phyloP scores from a whole-genome alignment of 2,888 invertebrate genomes.

The Synanthedon vespiformis region DNA sequence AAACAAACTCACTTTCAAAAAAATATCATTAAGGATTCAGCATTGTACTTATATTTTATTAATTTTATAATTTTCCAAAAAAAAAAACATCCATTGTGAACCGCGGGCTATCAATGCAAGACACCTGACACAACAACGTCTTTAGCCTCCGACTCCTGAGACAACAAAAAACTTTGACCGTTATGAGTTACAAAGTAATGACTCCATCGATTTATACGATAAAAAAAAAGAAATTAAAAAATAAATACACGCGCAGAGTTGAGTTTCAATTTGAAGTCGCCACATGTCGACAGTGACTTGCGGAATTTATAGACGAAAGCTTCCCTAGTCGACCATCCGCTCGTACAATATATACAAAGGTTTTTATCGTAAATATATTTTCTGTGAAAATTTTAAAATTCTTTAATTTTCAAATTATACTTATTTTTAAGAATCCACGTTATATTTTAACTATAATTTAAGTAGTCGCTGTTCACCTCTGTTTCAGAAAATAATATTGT shows the following conservation, averaged over 20 bases:
- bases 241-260: slow-evolving; percentile 40
- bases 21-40: too few species aligned
- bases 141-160: slow-evolving; percentile 10
- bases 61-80: too few species aligned
- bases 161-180: slow-evolving; percentile 47
- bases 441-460: too few species aligned
- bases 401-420: too few species aligned
- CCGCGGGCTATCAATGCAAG: slow-evolving; percentile 5
- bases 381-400: too few species aligned
- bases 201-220: slow-evolving; percentile 39
- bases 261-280: slow-evolving; percentile 51
- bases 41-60: too few species aligned
- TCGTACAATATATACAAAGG: neutral
- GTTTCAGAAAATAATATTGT: too few species aligned
- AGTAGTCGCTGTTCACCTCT: too few species aligned
- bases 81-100: too few species aligned
- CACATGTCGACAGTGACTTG: slow-evolving; percentile 65
- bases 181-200: slow-evolving; percentile 63
- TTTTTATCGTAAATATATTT: too few species aligned
- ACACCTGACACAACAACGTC: slow-evolving; percentile 33
- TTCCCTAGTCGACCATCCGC: slow-evolving; percentile 9
- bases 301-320: slow-evolving; percentile 18
- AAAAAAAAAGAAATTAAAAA: slow-evolving; percentile 34
- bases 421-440: too few species aligned
- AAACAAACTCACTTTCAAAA: too few species aligned